Base-by-base conservation (phyloP, 2,888 invertebrate genomes). In the Lydus trimaculatus region DNA sequence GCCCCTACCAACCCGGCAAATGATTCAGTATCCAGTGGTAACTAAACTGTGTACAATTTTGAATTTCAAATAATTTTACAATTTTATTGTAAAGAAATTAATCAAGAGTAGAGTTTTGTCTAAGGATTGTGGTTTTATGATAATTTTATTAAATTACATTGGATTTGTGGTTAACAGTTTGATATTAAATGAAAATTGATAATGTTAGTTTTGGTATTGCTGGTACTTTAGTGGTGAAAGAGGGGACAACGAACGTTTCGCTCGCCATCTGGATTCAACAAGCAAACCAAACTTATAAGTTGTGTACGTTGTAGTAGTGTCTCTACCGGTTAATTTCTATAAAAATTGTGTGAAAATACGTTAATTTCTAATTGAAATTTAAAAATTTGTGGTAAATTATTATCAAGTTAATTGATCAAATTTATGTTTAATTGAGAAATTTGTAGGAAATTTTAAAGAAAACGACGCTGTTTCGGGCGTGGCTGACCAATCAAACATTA, bases 401-500 rank as follows among this genome's bases (percentile, higher is more conserved):
- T 4, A 25, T 52, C 5, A 23, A 13, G 52, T 52, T 52, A 52
- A 52, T 52, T 52, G 52, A 52, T 52, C 4, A 25, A 52, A 52
- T 52, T 23, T 1, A 25, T 52, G 25, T 25, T 52, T 52, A 52
- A 52, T 52, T 52, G 9, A 52, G 23, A 13, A 25, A 25, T 52
- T 52, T 52, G 23, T 52, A 52, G 52, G 52, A 6, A 13, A 52
- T 5, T 52, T 25, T 52, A 0, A 69, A 9, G 66, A 66, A 72
- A 73, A 73, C 72, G 79, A 82, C 80, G 80, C 81, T 78, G 79
- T 79, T 71, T 73, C 84, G 85, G 85, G 85, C 84, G 85, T 85
- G 85, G 85, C 84, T 77, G 82, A 81, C 80, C 82, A 82, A 82
- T 79, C 78, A 79, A 83, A 83, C 82, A 83, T 82, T 84, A 84